Evolutionary conservation across 2,113 vertebrate species (phyloP).

Genomic region (Echinops telfairi): DNA sequence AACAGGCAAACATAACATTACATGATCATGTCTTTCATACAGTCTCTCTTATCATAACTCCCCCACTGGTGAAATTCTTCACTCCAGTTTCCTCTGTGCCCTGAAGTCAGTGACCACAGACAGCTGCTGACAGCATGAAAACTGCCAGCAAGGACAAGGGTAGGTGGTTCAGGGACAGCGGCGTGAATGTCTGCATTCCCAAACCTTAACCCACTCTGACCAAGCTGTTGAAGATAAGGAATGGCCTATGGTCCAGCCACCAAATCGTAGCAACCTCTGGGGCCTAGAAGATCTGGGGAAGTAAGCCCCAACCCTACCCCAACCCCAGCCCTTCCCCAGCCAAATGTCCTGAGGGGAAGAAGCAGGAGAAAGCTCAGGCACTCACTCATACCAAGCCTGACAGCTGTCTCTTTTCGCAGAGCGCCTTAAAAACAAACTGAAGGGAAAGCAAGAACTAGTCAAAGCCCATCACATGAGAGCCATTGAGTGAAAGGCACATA

Average conservation of each 20-base stretch:
- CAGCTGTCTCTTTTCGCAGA: slow-evolving; percentile 45
- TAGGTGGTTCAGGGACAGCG: background rate
- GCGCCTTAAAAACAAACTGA: slow-evolving; percentile 54
- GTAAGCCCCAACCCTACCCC: background rate
- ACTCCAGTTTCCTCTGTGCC: background rate
- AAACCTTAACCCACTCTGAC: background rate
- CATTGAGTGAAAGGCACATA: background rate
- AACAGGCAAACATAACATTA: background rate
- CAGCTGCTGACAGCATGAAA: background rate
- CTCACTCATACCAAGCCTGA: background rate
- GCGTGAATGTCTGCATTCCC: background rate
- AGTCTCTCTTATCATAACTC: background rate
- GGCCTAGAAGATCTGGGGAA: background rate
- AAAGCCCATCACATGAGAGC: slow-evolving; percentile 52
- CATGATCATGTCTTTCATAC: background rate
- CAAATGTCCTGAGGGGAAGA: background rate
- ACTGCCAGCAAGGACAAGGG: background rate
- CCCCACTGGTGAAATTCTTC: background rate
- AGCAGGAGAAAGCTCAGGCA: background rate
- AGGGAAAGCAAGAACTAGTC: slow-evolving; percentile 52
- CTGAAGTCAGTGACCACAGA: slow-evolving; percentile 8
- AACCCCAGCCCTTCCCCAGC: background rate
- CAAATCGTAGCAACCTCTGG: background rate
- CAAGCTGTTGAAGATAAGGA: background rate
- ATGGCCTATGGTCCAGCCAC: slow-evolving; percentile 17